phyloP scores from a whole-genome alignment of 2,113 vertebrate species.

The Oxygymnocypris stewartii region DNA sequence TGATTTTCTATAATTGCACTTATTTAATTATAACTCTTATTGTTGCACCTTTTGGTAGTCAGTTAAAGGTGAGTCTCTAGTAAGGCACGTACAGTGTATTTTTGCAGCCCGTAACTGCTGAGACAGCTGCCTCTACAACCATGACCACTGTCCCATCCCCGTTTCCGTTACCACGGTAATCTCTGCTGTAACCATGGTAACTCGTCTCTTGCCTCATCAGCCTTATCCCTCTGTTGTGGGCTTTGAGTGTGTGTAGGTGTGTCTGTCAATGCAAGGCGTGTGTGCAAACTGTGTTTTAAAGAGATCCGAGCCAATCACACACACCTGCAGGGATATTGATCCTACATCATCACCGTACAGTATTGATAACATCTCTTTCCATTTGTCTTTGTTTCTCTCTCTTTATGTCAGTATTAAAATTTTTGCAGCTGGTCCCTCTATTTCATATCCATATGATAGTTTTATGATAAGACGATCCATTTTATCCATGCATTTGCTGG shows the following conservation, averaged over 20 bases:
- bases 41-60: not conserved
- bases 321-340: conserved; percentile 31
- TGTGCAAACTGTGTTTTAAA: conserved; percentile 31
- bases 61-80: conserved; percentile 6
- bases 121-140: conserved; percentile 42
- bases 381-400: not conserved
- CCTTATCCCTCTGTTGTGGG: conserved; percentile 35
- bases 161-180: conserved; percentile 49
- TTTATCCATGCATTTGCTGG: not conserved
- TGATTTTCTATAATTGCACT: not conserved
- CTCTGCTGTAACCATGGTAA: conserved; percentile 47
- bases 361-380: conserved; percentile 8
- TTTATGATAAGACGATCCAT: not conserved
- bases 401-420: not conserved
- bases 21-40: not conserved
- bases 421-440: not conserved
- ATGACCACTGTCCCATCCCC: conserved; percentile 37
- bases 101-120: conserved; percentile 22
- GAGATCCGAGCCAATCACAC: conserved; percentile 17
- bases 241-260: conserved; percentile 36
- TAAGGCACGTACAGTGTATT: conserved; percentile 8
- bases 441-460: not conserved
- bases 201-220: conserved; percentile 33
- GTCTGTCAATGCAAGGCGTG: conserved; percentile 33
- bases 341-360: not conserved